A percentile compares a stretch with the other conserved stretches of the same genome.
phyloP scores from a whole-genome alignment of 2,797 vertebrate genomes.

The Gymnoscopelus microlampas region DNA sequence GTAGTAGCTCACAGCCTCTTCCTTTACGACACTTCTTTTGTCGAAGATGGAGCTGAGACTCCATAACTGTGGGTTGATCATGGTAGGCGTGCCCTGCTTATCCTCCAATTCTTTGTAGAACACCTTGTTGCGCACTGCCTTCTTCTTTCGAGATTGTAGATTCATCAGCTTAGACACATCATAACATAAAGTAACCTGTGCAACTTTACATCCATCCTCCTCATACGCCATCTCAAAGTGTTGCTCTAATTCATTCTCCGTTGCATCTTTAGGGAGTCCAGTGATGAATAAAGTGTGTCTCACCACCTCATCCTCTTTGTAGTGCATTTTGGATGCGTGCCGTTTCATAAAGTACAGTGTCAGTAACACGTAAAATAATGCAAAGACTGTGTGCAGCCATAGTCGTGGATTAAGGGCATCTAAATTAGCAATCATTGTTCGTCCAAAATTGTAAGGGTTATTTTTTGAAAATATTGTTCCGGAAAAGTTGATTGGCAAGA shows the following conservation, averaged over 20 bases:
- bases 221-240: constrained; percentile 97
- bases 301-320: constrained; percentile 97
- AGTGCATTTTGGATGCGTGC: constrained; percentile 98
- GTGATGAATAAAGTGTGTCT: constrained; percentile 97
- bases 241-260: constrained; percentile 91
- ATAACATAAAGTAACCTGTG: constrained; percentile 95
- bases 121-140: constrained; percentile 91
- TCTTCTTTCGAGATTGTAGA: constrained; percentile 92
- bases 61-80: constrained; percentile 91
- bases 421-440: constrained; percentile 98
- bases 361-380: constrained; percentile 96
- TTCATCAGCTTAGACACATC: constrained; percentile 93
- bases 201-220: constrained; percentile 83
- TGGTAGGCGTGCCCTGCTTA: constrained; percentile 85
- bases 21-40: constrained; percentile 88
- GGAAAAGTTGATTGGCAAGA: constrained; percentile 97
- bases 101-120: constrained; percentile 89
- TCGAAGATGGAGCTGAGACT: constrained; percentile 85
- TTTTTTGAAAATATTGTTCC: constrained; percentile 95
- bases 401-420: constrained; percentile 88
- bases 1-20: constrained; percentile 94
- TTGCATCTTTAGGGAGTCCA: constrained; percentile 93
- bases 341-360: constrained; percentile 99
- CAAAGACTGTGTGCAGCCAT: constrained; percentile 97
- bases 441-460: constrained; percentile 95